Evolutionary conservation across 2,888 invertebrate genomes (phyloP), one percentile per base, ranked within the genome.

Genomic region (Nasonia oneida): DNA sequence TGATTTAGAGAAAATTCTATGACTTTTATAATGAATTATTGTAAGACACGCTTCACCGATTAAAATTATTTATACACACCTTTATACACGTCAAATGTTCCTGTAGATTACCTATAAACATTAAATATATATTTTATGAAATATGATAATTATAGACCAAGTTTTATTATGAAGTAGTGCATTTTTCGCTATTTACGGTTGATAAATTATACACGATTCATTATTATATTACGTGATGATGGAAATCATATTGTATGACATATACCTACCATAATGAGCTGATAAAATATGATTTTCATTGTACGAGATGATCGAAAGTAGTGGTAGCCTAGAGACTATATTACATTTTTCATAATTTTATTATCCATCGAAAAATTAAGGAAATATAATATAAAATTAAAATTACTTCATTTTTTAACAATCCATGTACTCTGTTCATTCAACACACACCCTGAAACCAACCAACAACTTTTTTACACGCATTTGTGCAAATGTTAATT

Each of bases 271-370:
- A 71, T 39, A 71, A 71, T 61, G 10, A n/a, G 3, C 29, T 18
- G 2, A 73, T 6, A 23, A 15, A 39, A 47, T 81, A 42, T 75
- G 64, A 61, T 81, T 47, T 81, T 75, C 75, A 81, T 74, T 75
- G 64, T 42, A 8, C n/a, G 1, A 64, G 23, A 47, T 23, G 47
- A 47, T 47, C 23, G n/a, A 67, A 70, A 29, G 47, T 81, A 81
- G 81, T 14, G 47, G 42, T 75, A 64, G 47, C 64, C 71, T 67
- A 67, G 33, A 14, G 33, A 14, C 12, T 33, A 23, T 33, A 33
- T 67, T 23, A 29, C 12, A 29, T 33, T 67, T 67, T 29, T 33
- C 10, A 73, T 39, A 47, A 8, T 8, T 47, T 73, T 47, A 47
- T 47, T 0, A 10, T n/a, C 47, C 14, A 29, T 10, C 33, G 8